phyloP scores from a whole-genome alignment of 2,888 invertebrate genomes.

The Campoplex capitator region DNA sequence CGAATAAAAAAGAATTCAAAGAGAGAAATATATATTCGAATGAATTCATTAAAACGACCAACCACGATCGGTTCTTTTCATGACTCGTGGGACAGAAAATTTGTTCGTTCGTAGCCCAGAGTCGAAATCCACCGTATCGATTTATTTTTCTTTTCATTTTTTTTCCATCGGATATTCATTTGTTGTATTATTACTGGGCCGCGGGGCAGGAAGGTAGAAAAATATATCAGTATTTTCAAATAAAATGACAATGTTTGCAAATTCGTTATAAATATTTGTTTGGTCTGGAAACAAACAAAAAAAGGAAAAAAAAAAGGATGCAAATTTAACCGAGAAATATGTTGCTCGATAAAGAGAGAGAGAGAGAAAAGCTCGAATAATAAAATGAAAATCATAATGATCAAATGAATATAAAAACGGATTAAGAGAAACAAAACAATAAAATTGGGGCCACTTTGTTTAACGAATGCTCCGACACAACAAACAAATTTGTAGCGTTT shows the following conservation, averaged over 20 bases:
- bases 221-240: background rate
- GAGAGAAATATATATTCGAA: background rate
- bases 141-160: background rate
- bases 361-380: background rate
- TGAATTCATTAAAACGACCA: background rate
- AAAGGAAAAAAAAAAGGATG: background rate
- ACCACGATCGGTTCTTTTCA: background rate
- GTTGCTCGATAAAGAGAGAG: background rate
- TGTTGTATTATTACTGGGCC: background rate
- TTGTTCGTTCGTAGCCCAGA: background rate
- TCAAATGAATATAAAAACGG: background rate
- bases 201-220: background rate
- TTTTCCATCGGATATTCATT: background rate
- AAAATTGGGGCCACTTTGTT: slow-evolving; percentile 24
- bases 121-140: background rate
- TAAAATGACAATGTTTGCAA: background rate
- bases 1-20: background rate
- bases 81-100: background rate
- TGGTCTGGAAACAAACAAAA: background rate
- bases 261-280: background rate
- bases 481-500: slow-evolving; percentile 45
- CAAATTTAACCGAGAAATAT: background rate
- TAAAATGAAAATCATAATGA: background rate
- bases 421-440: slow-evolving; percentile 14
- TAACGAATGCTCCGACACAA: slow-evolving; percentile 12